phyloP scores from a whole-genome alignment of 2,888 invertebrate species.

The Dryococelus australis region DNA sequence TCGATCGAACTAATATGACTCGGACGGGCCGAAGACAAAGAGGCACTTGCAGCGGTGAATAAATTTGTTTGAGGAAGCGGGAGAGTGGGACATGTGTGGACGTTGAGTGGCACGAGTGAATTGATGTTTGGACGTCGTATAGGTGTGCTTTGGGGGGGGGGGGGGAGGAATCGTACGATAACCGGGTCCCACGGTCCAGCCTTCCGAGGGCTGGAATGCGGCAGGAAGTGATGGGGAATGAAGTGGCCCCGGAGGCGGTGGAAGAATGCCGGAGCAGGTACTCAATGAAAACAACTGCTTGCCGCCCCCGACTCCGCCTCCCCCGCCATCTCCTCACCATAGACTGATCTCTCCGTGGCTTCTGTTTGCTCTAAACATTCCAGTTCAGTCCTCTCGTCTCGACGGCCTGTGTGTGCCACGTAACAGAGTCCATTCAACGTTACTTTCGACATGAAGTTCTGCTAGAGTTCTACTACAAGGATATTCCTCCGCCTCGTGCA shows the following conservation, averaged over 20 bases:
- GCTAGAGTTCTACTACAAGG: no score
- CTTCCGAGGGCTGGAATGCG: neutral
- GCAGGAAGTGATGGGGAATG: neutral
- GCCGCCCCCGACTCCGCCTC: no score
- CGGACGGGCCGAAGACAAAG: no score
- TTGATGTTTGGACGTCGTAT: no score
- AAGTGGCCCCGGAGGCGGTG: neutral
- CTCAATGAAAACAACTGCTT: neutral
- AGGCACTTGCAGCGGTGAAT: neutral
- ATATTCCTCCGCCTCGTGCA: no score
- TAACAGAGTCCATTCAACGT: no score
- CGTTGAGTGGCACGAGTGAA: neutral
- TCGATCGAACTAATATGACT: neutral
- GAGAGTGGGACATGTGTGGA: neutral
- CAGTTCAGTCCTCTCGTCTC: neutral
- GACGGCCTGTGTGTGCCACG: neutral
- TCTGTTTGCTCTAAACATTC: slow-evolving; percentile 16
- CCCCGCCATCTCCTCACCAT: neutral
- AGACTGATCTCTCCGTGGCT: neutral
- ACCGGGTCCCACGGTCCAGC: neutral
- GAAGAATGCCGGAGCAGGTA: neutral
- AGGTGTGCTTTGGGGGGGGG: neutral
- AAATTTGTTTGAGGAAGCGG: neutral
- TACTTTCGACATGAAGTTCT: no score
- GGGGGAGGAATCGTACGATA: neutral